phyloP scores from a whole-genome alignment of 2,113 vertebrate species.

The Mobula hypostoma region DNA sequence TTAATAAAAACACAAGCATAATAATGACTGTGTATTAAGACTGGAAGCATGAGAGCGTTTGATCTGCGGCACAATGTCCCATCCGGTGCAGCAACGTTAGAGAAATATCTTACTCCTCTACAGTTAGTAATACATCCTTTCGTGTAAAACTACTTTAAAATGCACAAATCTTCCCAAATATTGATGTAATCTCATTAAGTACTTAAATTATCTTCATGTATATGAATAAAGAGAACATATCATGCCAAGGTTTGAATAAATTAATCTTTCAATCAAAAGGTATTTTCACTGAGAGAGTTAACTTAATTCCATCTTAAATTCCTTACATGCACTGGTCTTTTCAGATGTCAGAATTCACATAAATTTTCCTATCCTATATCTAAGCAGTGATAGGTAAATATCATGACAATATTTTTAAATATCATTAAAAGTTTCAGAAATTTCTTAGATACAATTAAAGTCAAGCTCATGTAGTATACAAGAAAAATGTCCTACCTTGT shows the following conservation, averaged over 20 bases:
- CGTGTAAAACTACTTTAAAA: not conserved
- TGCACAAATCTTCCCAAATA: not conserved
- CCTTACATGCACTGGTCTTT: no score
- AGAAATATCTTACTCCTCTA: not conserved
- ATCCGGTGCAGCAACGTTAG: not conserved
- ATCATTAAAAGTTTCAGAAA: no score
- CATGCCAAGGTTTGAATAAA: not conserved
- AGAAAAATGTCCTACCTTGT: not conserved
- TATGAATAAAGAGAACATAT: not conserved
- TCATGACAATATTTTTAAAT: not conserved
- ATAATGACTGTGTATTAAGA: not conserved
- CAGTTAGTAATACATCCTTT: not conserved
- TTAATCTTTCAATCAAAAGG: not conserved
- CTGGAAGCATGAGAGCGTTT: not conserved
- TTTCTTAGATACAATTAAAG: not conserved
- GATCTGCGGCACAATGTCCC: not conserved
- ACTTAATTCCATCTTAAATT: not conserved
- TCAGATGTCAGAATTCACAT: not conserved
- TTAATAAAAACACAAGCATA: not conserved
- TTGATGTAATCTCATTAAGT: not conserved
- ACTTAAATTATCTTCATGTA: not conserved
- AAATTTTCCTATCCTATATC: not conserved
- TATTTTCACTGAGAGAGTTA: not conserved
- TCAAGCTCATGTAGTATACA: not conserved
- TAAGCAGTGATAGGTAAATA: not conserved